Percentiles rank a stretch among this genome's conserved stretches.
Conservation (phyloP, 2,113 vertebrate species). For the Perognathus longimembris region DNA sequence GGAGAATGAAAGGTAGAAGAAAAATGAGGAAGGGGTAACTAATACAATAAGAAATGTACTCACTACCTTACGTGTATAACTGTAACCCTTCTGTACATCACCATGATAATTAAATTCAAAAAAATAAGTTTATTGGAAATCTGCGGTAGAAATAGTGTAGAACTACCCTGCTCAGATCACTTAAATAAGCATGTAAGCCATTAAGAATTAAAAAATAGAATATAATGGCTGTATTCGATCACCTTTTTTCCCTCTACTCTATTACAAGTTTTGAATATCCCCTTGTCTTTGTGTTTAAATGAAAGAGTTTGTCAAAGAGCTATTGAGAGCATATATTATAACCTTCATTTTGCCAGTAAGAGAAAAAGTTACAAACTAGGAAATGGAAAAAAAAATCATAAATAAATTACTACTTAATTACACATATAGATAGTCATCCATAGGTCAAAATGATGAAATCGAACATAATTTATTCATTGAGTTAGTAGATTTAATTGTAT, state of each 20-base stretch:
- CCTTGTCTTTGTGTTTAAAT: not conserved
- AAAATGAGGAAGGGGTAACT: too few species aligned
- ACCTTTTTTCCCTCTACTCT: not conserved
- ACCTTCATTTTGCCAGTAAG: constrained; percentile 30
- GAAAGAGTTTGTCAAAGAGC: not conserved
- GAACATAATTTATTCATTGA: constrained; percentile 47
- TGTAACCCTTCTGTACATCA: too few species aligned
- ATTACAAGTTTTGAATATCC: not conserved
- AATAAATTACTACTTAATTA: constrained; percentile 33
- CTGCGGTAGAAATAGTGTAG: not conserved
- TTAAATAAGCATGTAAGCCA: not conserved
- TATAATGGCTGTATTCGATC: too few species aligned
- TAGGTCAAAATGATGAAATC: constrained; percentile 62
- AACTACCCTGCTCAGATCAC: not conserved
- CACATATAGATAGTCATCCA: not conserved
- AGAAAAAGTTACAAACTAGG: constrained; percentile 24
- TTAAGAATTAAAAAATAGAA: not conserved
- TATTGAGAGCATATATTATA: not conserved
- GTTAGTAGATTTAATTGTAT: constrained; percentile 44
- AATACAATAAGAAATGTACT: too few species aligned
- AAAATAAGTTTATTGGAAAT: too few species aligned
- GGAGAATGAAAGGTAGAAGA: too few species aligned
- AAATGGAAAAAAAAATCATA: constrained; percentile 38
- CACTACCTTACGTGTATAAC: too few species aligned
- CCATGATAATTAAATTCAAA: too few species aligned